Percentiles rank a stretch among this genome's conserved stretches.
Conservation (phyloP, 2,797 vertebrate species). For the Clarias fuscus region DNA sequence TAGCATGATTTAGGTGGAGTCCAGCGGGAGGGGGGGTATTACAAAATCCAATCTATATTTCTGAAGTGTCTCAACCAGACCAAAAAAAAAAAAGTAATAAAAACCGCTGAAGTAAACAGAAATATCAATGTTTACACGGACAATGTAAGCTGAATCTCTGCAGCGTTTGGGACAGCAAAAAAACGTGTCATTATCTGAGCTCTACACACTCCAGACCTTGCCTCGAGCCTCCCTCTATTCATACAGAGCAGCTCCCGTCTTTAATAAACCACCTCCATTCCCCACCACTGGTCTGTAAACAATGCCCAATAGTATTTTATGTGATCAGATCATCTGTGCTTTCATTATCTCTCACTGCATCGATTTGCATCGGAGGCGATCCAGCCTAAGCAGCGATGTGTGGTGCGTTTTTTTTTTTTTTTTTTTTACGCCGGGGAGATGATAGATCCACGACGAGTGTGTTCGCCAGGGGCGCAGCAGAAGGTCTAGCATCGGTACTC, state of each 20-base stretch:
- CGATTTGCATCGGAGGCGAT: conserved; percentile 39
- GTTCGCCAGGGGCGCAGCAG: conserved; percentile 36
- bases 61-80: not conserved
- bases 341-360: conserved; percentile 44
- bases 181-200: not conserved
- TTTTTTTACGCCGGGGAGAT: conserved; percentile 31
- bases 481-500: conserved; percentile 22
- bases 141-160: not conserved
- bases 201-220: conserved; percentile 30
- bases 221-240: conserved; percentile 36
- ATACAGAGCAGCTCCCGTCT: conserved; percentile 5
- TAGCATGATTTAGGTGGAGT: not conserved
- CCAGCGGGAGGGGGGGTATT: not conserved
- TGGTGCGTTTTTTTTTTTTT: not conserved
- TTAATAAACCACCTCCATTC: conserved; percentile 6
- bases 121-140: not conserved
- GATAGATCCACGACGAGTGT: conserved; percentile 38
- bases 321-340: conserved; percentile 33
- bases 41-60: not conserved
- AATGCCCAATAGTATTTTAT: not conserved
- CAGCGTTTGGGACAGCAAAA: conserved; percentile 8
- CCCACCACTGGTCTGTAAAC: conserved; percentile 33
- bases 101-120: not conserved
- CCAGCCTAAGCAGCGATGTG: conserved; percentile 17
- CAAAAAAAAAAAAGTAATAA: not conserved